Percentiles rank a stretch among this genome's conserved stretches.
These are phyloP conservation scores for Sminthurides bifidus DNA, from an alignment of 1,140 invertebrate species.

Conservation along the genomic window DNA sequence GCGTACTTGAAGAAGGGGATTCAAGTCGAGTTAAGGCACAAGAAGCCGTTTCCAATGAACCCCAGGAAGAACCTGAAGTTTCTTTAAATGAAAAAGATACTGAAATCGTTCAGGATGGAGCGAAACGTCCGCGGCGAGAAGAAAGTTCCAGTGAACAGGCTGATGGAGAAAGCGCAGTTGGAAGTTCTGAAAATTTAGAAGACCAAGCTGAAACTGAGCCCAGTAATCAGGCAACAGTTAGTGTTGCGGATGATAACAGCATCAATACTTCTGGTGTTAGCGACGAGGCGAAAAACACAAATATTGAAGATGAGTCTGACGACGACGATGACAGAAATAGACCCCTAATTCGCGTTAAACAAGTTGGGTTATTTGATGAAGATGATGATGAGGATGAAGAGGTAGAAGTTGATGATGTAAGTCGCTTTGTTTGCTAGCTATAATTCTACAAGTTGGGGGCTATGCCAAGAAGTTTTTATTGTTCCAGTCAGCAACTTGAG, in stretches of 20 bases:
- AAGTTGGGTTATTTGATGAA: constrained; percentile 14
- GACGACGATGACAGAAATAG: constrained; percentile 20
- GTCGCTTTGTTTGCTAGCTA: neutral
- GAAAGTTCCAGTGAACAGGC: neutral
- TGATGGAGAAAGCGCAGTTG: neutral
- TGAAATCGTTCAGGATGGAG: too few relatives aligned
- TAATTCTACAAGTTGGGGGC: neutral
- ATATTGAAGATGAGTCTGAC: constrained; percentile 10
- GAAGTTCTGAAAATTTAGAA: neutral
- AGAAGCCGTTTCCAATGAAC: too few relatives aligned
- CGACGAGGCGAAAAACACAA: constrained; percentile 25
- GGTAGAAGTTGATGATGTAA: neutral
- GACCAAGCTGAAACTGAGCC: neutral
- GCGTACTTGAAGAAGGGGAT: constrained; percentile 21
- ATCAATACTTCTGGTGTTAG: constrained; percentile 6
- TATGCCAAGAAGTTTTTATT: neutral
- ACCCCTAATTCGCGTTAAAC: constrained; percentile 9
- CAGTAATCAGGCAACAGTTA: neutral
- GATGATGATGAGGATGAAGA: constrained; percentile 24
- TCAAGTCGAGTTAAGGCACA: too few relatives aligned
- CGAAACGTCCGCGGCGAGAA: too few relatives aligned
- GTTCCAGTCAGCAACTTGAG: neutral
- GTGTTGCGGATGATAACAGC: constrained; percentile 3
- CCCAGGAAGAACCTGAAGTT: constrained; percentile 27
- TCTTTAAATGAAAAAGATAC: neutral